Conservation (phyloP, 2,888 invertebrate species). For the Imbricaverruca yamaguchii region DNA sequence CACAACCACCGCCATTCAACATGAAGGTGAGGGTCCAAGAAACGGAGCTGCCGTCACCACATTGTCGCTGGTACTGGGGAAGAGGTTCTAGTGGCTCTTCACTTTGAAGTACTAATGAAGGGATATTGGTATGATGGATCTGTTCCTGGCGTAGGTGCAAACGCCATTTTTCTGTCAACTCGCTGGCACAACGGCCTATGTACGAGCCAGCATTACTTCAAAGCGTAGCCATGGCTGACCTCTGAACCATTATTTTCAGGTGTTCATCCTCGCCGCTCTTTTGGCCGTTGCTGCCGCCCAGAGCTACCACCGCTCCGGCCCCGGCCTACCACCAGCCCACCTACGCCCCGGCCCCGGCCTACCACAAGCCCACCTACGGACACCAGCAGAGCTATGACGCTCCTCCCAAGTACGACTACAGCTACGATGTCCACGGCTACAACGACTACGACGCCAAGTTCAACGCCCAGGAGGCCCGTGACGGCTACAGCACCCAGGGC, state of each 20-base stretch:
- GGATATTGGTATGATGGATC: too few relatives aligned
- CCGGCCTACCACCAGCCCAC: neutral
- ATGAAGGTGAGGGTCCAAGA: neutral
- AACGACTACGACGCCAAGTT: constrained; percentile 26
- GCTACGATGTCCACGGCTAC: constrained; percentile 28
- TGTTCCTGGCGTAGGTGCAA: too few relatives aligned
- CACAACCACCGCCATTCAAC: neutral
- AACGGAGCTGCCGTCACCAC: too few relatives aligned
- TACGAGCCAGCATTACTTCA: too few relatives aligned
- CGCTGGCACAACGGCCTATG: too few relatives aligned
- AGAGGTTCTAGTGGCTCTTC: too few relatives aligned
- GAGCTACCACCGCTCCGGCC: neutral
- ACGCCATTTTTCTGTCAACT: too few relatives aligned
- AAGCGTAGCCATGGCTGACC: too few relatives aligned
- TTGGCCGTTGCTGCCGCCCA: constrained; percentile 11
- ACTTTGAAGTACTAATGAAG: too few relatives aligned
- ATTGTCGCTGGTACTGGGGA: too few relatives aligned
- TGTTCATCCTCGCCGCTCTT: neutral
- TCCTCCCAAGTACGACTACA: constrained; percentile 24
- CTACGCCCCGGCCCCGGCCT: too few relatives aligned
- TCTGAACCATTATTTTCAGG: neutral
- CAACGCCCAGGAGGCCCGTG: constrained; percentile 26
- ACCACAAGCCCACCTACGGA: too few relatives aligned
- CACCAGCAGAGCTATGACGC: neutral
- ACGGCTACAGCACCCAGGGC: constrained; percentile 29